A percentile compares a stretch with the other conserved stretches of the same genome.
Conservation (phyloP, 2,797 vertebrate species). For the Galagoides demidoff region DNA sequence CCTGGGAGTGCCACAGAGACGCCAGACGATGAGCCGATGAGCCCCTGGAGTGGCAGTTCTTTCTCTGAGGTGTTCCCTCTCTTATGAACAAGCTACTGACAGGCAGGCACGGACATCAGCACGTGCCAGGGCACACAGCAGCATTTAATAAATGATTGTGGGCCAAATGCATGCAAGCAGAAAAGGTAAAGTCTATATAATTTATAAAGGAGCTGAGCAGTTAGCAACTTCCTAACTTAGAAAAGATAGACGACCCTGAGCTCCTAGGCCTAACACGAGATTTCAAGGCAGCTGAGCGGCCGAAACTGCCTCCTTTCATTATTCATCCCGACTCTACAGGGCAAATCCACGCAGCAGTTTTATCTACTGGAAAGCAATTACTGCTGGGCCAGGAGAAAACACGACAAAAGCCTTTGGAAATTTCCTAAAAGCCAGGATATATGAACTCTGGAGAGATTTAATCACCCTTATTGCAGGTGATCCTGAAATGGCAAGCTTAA, state of each 20-base stretch:
- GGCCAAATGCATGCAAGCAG: background rate
- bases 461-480: background rate
- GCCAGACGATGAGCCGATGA: background rate
- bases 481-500: constrained; percentile 32
- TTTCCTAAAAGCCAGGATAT: constrained; percentile 36
- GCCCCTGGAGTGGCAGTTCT: background rate
- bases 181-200: background rate
- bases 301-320: constrained; percentile 37
- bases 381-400: background rate
- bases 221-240: background rate
- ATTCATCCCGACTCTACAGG: background rate
- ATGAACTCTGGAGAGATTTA: constrained; percentile 38
- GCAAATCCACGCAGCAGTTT: constrained; percentile 53
- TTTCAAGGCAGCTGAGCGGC: background rate
- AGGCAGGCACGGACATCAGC: background rate
- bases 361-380: constrained; percentile 57
- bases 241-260: background rate
- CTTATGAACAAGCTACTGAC: background rate
- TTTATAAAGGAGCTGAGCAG: background rate
- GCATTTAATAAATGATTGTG: background rate
- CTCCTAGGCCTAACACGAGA: background rate
- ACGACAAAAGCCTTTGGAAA: constrained; percentile 47
- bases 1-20: background rate
- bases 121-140: background rate
- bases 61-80: background rate